Evolutionary conservation across 2,888 invertebrate genomes (phyloP).

Genomic region (Eueremaeus valkanovi): DNA sequence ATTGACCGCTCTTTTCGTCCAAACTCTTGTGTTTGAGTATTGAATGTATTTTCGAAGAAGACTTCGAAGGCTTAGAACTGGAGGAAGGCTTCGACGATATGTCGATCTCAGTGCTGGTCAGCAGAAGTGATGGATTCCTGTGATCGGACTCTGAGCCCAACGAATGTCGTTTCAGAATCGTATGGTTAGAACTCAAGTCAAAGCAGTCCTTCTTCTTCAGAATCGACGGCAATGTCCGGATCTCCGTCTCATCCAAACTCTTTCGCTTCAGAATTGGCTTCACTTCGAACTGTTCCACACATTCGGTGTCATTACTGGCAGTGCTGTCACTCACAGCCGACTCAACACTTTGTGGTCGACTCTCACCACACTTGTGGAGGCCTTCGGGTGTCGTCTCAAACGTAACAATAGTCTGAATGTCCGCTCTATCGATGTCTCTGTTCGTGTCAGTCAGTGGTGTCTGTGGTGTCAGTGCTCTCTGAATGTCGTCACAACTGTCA

Average conservation of each 20-base stretch:
- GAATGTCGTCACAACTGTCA: conserved; percentile 19
- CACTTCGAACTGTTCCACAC: conserved; percentile 7
- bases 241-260: conserved; percentile 29
- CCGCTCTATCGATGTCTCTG: background rate
- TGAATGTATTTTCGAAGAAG: conserved; percentile 14
- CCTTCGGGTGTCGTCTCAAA: background rate
- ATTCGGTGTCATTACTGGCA: too few species aligned
- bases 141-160: conserved; percentile 26
- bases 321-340: background rate
- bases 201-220: conserved; percentile 39
- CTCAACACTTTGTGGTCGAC: background rate
- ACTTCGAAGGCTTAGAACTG: conserved; percentile 14
- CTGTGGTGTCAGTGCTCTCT: background rate
- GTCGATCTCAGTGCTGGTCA: conserved; percentile 2
- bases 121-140: conserved; percentile 1
- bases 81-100: conserved; percentile 22
- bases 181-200: background rate
- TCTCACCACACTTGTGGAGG: background rate
- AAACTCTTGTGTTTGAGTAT: conserved; percentile 24
- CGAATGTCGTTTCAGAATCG: conserved; percentile 16
- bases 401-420: background rate
- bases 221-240: conserved; percentile 36
- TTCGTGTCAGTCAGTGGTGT: background rate
- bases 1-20: conserved; percentile 14
- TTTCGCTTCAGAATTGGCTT: conserved; percentile 39